These are phyloP conservation scores for Triplophysa siluroides DNA, from an alignment of 2,113 vertebrate genomes.

Conservation along the genomic window DNA sequence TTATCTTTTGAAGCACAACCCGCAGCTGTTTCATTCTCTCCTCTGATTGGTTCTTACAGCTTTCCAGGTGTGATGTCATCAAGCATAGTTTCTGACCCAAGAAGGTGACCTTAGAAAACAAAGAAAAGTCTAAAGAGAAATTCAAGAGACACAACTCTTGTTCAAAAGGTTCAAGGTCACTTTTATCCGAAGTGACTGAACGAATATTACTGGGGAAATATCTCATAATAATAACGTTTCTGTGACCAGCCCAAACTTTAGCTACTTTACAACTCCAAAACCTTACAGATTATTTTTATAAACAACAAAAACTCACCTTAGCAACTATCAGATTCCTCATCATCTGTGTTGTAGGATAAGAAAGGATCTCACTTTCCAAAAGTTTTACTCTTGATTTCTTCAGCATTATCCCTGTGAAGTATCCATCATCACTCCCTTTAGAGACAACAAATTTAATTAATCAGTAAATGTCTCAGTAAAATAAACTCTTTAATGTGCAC, in stretches of 20 bases:
- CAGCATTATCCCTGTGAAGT: constrained; percentile 91
- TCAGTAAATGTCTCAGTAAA: not conserved
- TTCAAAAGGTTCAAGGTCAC: not conserved
- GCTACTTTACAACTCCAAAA: too few relatives aligned
- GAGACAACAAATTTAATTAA: not conserved
- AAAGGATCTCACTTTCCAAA: constrained; percentile 78
- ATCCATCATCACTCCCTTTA: constrained; percentile 83
- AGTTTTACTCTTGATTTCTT: constrained; percentile 88
- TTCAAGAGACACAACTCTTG: not conserved
- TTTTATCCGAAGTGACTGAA: too few relatives aligned
- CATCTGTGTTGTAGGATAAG: constrained; percentile 88
- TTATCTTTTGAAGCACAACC: constrained; percentile 76
- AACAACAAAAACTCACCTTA: constrained; percentile 68
- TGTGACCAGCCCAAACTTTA: too few relatives aligned
- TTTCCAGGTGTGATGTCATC: constrained; percentile 97
- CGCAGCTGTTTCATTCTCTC: constrained; percentile 86
- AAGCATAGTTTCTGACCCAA: constrained; percentile 82
- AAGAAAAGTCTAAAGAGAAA: not conserved
- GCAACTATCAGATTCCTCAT: constrained; percentile 91
- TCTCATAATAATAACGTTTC: too few relatives aligned
- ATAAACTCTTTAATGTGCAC: not conserved
- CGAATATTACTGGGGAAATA: too few relatives aligned
- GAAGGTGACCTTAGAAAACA: constrained; percentile 75
- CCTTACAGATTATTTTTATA: too few relatives aligned
- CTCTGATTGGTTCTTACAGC: constrained; percentile 80